Conservation (phyloP, 2,113 vertebrate species). For the Brachyhypopomus gauderio region DNA sequence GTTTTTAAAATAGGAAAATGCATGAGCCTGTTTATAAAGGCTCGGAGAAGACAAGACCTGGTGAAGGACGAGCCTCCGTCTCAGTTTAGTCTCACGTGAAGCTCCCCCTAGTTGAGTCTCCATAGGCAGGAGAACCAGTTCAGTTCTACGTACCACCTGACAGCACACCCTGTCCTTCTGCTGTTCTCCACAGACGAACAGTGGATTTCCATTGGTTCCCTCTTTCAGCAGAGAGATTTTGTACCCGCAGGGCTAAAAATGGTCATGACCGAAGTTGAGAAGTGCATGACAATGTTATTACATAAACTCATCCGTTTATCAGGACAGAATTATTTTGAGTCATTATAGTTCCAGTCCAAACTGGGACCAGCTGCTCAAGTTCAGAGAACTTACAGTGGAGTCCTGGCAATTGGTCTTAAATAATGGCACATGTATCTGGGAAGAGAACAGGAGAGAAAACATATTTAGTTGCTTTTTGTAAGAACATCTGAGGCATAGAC, state of each 20-base stretch:
- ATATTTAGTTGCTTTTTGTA: too few species aligned
- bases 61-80: too few species aligned
- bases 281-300: neutral
- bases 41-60: neutral
- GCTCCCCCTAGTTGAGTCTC: too few species aligned
- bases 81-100: too few species aligned
- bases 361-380: too few species aligned
- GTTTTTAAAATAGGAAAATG: too few species aligned
- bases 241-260: conserved; percentile 50
- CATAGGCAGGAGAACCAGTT: too few species aligned
- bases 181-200: conserved; percentile 59
- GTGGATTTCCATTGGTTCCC: neutral
- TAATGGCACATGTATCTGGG: neutral
- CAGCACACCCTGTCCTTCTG: conserved; percentile 45
- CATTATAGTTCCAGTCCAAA: too few species aligned
- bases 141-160: conserved; percentile 55
- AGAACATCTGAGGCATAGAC: too few species aligned
- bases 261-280: neutral
- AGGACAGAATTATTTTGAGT: too few species aligned
- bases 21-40: neutral
- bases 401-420: neutral
- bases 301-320: neutral
- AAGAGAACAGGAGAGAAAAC: neutral
- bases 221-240: conserved; percentile 57
- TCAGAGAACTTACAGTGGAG: neutral